Percentiles rank a stretch among this genome's conserved stretches.
These are phyloP conservation scores for Acipenser oxyrinchus DNA, from an alignment of 2,797 vertebrate species.

Conservation along the genomic window DNA sequence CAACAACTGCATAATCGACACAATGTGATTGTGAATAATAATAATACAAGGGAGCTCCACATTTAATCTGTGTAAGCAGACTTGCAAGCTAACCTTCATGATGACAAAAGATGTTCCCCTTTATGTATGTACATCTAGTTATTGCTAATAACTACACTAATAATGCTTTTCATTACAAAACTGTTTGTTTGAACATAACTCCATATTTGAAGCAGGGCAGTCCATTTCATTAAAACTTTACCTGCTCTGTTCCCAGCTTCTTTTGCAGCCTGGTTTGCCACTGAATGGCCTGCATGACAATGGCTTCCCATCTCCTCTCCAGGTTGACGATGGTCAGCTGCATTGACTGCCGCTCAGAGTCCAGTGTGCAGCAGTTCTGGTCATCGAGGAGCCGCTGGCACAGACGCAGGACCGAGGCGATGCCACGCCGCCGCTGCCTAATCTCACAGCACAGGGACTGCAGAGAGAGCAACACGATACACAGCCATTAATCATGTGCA, in stretches of 20 bases:
- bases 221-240: slow-evolving; percentile 37
- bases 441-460: slow-evolving; percentile 86
- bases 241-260: slow-evolving; percentile 68
- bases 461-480: slow-evolving; percentile 23
- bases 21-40: no score
- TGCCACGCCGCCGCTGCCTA: slow-evolving; percentile 74
- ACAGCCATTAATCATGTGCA: no score
- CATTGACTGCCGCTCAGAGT: slow-evolving; percentile 72
- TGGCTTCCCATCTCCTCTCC: slow-evolving; percentile 93
- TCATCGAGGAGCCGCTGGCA: slow-evolving; percentile 88
- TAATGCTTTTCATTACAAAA: no score
- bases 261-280: slow-evolving; percentile 85
- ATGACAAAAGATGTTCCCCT: no score
- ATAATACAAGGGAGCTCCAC: no score
- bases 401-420: slow-evolving; percentile 79
- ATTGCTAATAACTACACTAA: no score
- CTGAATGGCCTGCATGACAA: slow-evolving; percentile 94
- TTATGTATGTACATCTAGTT: no score
- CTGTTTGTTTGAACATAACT: no score
- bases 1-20: no score
- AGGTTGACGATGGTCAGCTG: slow-evolving; percentile 91
- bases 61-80: no score
- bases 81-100: no score
- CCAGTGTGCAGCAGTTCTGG: slow-evolving; percentile 63
- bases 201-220: no score